Percentiles rank a stretch among this genome's conserved stretches.
These are phyloP conservation scores for Epinotia brunnichana DNA, from an alignment of 2,888 invertebrate genomes.

Conservation along the genomic window DNA sequence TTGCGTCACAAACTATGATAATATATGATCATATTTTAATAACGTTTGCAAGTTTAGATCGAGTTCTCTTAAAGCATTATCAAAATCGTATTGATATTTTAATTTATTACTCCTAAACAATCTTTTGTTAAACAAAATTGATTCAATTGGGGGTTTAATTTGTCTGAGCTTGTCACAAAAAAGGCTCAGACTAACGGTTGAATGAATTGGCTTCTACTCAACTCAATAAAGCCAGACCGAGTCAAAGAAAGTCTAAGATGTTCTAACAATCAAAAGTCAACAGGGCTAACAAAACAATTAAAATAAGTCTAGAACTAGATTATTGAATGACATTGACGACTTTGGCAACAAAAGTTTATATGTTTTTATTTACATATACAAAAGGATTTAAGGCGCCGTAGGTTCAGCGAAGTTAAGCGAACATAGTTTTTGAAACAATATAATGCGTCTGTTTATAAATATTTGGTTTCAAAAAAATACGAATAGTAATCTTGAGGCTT, in stretches of 20 bases:
- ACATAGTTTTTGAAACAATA: no score
- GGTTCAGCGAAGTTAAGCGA: no score
- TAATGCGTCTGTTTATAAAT: no score
- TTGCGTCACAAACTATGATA: no score
- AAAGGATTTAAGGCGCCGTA: no score
- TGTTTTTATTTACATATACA: background rate
- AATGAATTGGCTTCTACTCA: background rate
- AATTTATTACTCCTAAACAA: background rate
- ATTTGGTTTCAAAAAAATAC: no score
- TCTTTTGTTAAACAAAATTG: background rate
- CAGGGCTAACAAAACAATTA: background rate
- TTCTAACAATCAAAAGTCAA: background rate
- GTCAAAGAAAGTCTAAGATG: background rate
- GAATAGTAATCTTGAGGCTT: no score
- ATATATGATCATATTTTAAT: no score
- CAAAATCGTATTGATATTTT: background rate
- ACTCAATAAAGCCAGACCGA: background rate
- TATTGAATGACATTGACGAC: background rate
- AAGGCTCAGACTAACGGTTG: background rate
- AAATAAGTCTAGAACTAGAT: background rate
- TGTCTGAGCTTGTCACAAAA: background rate
- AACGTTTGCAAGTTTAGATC: no score
- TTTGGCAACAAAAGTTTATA: background rate
- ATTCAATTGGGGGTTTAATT: background rate
- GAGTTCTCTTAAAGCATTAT: no score